Percentiles rank a stretch among this genome's conserved stretches.
phyloP scores from a whole-genome alignment of 2,113 vertebrate genomes.

The human region GRCh38 chr3:126577501-126578000 shows the following conservation, averaged over 20 bases:
- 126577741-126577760: neutral
- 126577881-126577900: neutral
- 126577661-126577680: neutral
- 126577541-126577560: neutral
- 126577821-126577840: neutral
- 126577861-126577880: neutral
- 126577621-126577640: neutral
- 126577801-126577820: neutral
- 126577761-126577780: neutral
- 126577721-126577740: neutral
- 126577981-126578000: neutral
- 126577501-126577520: neutral
- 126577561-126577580: neutral
- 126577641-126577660: neutral
- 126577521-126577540: neutral
- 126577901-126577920: neutral
- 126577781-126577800: neutral
- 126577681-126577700: neutral
- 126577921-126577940: neutral
- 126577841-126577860: neutral
- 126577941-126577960: neutral
- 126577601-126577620: neutral
- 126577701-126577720: neutral
- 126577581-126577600: neutral
- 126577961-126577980: neutral